Evolutionary conservation across 2,113 vertebrate species (phyloP), one percentile per base, ranked within the genome.

Genomic region (Nothocercus julius): DNA sequence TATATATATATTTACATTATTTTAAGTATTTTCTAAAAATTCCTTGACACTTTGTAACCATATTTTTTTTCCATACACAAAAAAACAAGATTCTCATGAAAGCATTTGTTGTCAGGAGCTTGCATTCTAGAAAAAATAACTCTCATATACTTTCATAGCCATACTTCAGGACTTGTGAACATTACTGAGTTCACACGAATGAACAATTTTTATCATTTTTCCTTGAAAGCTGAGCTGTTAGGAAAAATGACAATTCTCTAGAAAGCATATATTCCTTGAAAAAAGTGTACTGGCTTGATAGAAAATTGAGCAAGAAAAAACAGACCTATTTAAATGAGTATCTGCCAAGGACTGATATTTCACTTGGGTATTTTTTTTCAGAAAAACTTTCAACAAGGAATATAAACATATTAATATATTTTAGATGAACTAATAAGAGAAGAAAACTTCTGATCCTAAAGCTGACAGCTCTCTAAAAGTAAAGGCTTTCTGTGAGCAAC

Each of bases 401-500:
- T 42, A 86, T 51, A 81, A 92, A 70, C 38, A 67, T 44, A 73
- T 40, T 73, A 69, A 69, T 87, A 64, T 61, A 0, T 90, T 88
- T 75, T 38, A 68, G 51, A 63, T 38, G 38, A 80, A 63, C 30
- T 73, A 95, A 92, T 84, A 24, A 68, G 73, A 86, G 30, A 22
- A 83, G 53, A 90, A 70, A n/a, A 0, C 20, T 58, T 87, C 53
- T 68, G 40, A 53, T 72, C 85, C 61, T 61, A 53, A 81, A 86
- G 21, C 80, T 68, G 44, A 5, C 11, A 54, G 51, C 20, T 90
- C 90, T 88, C 85, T 95, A 74, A 90, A 97, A 92, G 84, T 47
- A 83, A 82, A 75, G 13, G 17, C 85, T 86, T 90, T 28, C 12
- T 64, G 58, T 44, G 27, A 49, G 22, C 17, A 74, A 27, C 5